Percentiles rank a stretch among this genome's conserved stretches.
These are phyloP conservation scores for Drosophila birchii DNA, from an alignment of 2,888 invertebrate species.

Conservation along the genomic window DNA sequence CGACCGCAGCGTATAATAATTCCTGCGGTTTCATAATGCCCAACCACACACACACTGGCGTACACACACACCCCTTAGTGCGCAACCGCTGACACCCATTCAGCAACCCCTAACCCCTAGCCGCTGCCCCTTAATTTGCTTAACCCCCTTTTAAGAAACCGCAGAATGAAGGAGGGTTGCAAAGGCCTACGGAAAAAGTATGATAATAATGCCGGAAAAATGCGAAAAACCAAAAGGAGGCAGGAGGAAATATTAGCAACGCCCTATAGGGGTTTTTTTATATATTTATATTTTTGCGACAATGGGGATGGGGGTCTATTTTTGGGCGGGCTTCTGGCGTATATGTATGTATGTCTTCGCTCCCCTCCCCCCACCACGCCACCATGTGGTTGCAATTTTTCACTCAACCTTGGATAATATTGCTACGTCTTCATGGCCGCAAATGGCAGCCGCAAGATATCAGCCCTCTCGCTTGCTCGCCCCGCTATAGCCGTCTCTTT, in stretches of 20 bases:
- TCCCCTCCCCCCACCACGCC: background rate
- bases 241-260: constrained; percentile 59
- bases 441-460: constrained; percentile 82
- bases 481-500: constrained; percentile 41
- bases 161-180: constrained; percentile 74
- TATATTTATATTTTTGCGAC: background rate
- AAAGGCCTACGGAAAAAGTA: constrained; percentile 46
- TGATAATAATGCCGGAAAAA: constrained; percentile 16
- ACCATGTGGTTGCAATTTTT: constrained; percentile 69
- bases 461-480: constrained; percentile 19
- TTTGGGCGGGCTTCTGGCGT: constrained; percentile 2
- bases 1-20: constrained; percentile 81
- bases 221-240: constrained; percentile 4
- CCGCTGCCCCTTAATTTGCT: constrained; percentile 14
- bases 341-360: background rate
- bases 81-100: constrained; percentile 61
- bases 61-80: constrained; percentile 63
- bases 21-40: constrained; percentile 82
- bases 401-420: constrained; percentile 65
- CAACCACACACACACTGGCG: constrained; percentile 54
- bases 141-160: constrained; percentile 55
- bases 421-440: constrained; percentile 80
- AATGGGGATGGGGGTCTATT: constrained; percentile 1
- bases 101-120: constrained; percentile 28
- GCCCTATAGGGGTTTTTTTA: constrained; percentile 50